Evolutionary conservation across 2,113 vertebrate genomes (phyloP).

Genomic region (Strix uralensis): DNA sequence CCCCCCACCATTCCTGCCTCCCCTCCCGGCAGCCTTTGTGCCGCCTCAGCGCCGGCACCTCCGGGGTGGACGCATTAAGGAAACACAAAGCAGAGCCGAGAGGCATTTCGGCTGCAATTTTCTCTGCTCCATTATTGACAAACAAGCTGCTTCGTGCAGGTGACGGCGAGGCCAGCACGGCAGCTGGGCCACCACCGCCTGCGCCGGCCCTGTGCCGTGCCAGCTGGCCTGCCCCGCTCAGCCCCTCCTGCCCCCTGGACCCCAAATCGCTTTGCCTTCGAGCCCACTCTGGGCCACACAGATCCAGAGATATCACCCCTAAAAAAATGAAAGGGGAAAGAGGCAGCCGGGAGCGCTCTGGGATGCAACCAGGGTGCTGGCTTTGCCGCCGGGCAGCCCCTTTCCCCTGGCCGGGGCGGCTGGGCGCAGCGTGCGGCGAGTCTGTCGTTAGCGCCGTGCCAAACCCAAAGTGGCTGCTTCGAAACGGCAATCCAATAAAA

Average conservation of each 20-base stretch:
- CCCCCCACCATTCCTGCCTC: not conserved
- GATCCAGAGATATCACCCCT: not conserved
- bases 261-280: not conserved
- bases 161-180: not conserved
- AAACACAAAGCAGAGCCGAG: constrained; percentile 58
- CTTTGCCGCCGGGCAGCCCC: not conserved
- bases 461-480: constrained; percentile 83
- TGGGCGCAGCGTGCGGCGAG: constrained; percentile 34
- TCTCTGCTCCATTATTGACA: constrained; percentile 68
- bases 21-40: constrained; percentile 14
- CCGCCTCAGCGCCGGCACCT: not conserved
- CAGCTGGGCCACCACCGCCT: constrained; percentile 7
- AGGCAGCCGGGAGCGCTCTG: fast-evolving
- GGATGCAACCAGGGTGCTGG: not conserved
- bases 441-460: constrained; percentile 79
- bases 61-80: not conserved
- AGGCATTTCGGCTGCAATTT: constrained; percentile 62
- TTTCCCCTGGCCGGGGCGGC: not conserved
- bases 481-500: constrained; percentile 81
- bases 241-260: not conserved
- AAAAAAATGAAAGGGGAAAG: not conserved
- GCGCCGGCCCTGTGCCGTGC: not conserved
- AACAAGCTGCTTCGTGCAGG: constrained; percentile 66
- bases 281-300: fast-evolving
- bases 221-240: not conserved